phyloP scores from a whole-genome alignment of 2,888 invertebrate species.

The Melitaea athalia region DNA sequence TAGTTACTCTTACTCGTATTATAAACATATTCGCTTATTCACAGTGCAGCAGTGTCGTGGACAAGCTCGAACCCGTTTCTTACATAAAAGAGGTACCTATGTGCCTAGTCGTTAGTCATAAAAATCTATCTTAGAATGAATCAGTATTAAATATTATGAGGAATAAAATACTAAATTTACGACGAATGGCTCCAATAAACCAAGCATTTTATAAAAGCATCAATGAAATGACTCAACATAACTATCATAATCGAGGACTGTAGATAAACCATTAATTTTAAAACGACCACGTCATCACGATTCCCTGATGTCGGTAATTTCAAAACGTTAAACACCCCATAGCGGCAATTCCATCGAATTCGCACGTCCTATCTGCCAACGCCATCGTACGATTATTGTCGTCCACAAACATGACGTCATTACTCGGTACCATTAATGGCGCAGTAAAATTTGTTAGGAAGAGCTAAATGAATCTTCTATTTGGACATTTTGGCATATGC shows the following conservation, averaged over 20 bases:
- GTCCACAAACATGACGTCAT: constrained; percentile 35
- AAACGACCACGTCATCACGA: constrained; percentile 16
- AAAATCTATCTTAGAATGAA: too few relatives aligned
- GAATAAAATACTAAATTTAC: too few relatives aligned
- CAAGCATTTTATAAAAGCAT: neutral
- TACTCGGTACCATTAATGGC: constrained; percentile 30
- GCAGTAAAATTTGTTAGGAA: too few relatives aligned
- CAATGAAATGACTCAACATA: neutral
- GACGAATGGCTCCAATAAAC: neutral
- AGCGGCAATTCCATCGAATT: constrained; percentile 39
- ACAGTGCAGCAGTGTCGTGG: too few relatives aligned
- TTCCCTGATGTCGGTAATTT: constrained; percentile 15
- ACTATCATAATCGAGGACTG: neutral
- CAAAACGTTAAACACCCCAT: constrained; percentile 24
- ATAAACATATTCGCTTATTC: too few relatives aligned
- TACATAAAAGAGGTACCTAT: too few relatives aligned
- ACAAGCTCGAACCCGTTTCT: too few relatives aligned
- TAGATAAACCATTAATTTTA: constrained; percentile 11
- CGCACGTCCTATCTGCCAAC: constrained; percentile 41
- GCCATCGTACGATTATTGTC: constrained; percentile 38
- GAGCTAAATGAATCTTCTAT: too few relatives aligned
- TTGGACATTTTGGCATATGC: neutral
- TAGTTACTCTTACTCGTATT: too few relatives aligned
- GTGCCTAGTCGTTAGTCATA: too few relatives aligned
- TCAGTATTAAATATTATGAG: too few relatives aligned